Base-by-base conservation (phyloP, 2,888 invertebrate genomes). In the Oxytorus armatus region DNA sequence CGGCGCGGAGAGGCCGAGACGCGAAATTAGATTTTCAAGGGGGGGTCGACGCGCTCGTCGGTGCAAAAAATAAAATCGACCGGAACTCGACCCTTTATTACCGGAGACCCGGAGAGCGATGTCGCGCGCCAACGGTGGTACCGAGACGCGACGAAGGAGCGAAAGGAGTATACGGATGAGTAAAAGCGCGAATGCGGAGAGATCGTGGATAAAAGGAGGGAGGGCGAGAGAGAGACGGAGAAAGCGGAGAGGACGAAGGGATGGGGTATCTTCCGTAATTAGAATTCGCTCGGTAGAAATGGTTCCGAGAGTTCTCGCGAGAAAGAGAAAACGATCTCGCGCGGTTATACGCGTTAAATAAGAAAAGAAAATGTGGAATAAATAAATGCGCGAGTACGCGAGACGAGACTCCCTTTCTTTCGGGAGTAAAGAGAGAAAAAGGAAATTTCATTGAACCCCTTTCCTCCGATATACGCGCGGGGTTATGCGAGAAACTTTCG, bases 281-380 rank as follows among this genome's bases (percentile, higher is more conserved):
- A 88, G 88, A 88, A 88, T 88, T 84, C 83, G 85, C 85, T 86
- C 86, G 85, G 86, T 85, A 84, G 85, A 88, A 88, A 86, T 84
- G 83, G 82, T 83, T 81, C 78, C 70, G 79, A 74, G 84, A 81
- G 80, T 83, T 86, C 81, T 86, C 81, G 72, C 81, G 78, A 33
- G 29, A 25, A 36, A 36, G 49, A 21, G 36, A 49, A 18, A 47
- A 47, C 14, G 59, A 61, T 25, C 23, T 33, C 44, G 51, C 51
- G 44, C 63, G 49, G 63, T 69, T 70, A 76, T 63, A 72, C 33
- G 14, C 14, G 21, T 18, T 59, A 65, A 47, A 55, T 5, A 42
- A 49, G 55, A 49, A 29, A 21, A 61, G 69, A 8, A 14, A 51
- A 8, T 25, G 42, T 3, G 29, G 25, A 72, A 73, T n/a, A 39